Evolutionary conservation across 2,888 invertebrate species (phyloP), one percentile per base, ranked within the genome.

Genomic region (Coremacera marginata): DNA sequence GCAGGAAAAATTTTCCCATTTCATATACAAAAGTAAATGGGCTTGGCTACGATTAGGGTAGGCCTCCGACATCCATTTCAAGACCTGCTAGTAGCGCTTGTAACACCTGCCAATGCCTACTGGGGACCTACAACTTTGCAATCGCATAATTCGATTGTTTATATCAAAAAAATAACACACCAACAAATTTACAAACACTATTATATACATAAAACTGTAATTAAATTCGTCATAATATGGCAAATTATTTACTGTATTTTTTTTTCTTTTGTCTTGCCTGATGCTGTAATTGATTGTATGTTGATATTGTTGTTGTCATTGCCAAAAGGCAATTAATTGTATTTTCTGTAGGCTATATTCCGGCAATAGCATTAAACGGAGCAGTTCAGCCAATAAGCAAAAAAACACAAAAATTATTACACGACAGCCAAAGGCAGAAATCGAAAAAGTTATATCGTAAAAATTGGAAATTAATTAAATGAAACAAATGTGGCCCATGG

Each of bases 381-480:
- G 65, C 31, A 65, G 25, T 25, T 14, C 22, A 25, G 75, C 51
- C 72, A 79, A 78, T 65, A 71, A 49, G 27, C 34, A 31, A 51
- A 68, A 81, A 77, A 76, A 76, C 65, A 67, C 73, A 78, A 74
- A 78, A 74, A 77, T 76, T 9, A 72, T 70, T 60, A 70, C 25
- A 51, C 52, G 65, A 51, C 71, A 60, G 72, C 63, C 65, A 44
- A 62, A 68, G 22, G 51, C 52, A 37, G 75, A 67, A 27, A 57
- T 31, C 55, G 51, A 77, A 77, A 76, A 75, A 65, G 76, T 76
- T 79, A 81, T 78, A 78, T 76, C 80, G 80, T 78, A 81, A 79
- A 82, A 83, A 83, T 83, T 80, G 79, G 80, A 83, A 78, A 79
- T 68, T 68, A 68, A 68, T 68, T 68, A 68, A 60, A 68, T 68